A percentile compares a stretch with the other conserved stretches of the same genome.
Evolutionary conservation across 2,113 vertebrate species (phyloP).

Genomic region (Cyphomyrus discorhynchus): DNA sequence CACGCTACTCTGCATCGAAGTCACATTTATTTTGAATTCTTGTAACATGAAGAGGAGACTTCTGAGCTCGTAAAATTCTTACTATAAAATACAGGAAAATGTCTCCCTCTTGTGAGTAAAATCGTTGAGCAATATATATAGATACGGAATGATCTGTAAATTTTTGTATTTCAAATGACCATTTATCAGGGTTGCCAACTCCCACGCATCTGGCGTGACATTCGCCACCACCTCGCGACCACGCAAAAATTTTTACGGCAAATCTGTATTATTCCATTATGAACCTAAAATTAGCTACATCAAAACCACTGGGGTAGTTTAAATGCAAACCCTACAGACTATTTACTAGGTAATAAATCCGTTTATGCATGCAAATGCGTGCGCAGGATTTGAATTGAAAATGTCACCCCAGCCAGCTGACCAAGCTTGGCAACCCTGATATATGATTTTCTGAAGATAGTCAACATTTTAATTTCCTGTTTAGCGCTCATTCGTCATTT

Average conservation of each 20-base stretch:
- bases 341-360: not conserved
- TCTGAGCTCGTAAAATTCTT: not conserved
- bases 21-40: not conserved
- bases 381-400: not conserved
- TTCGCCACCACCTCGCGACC: not conserved
- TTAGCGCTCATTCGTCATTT: not conserved
- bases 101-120: conserved; percentile 8
- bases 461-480: not conserved
- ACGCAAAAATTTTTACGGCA: not conserved
- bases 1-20: not conserved
- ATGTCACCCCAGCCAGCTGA: not conserved
- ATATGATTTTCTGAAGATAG: not conserved
- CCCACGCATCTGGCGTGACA: not conserved
- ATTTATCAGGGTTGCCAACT: not conserved
- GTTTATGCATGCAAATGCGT: not conserved
- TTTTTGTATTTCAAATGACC: not conserved
- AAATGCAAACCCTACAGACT: not conserved
- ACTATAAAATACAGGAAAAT: not conserved
- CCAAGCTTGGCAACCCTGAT: not conserved
- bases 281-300: not conserved
- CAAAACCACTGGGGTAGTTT: not conserved
- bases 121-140: not conserved
- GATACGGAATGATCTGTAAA: not conserved
- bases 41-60: not conserved
- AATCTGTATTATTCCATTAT: not conserved